A percentile compares a stretch with the other conserved stretches of the same genome.
Evolutionary conservation across 23 tunicate genomes (phyloP).

Genomic region (Corella eumyota): DNA sequence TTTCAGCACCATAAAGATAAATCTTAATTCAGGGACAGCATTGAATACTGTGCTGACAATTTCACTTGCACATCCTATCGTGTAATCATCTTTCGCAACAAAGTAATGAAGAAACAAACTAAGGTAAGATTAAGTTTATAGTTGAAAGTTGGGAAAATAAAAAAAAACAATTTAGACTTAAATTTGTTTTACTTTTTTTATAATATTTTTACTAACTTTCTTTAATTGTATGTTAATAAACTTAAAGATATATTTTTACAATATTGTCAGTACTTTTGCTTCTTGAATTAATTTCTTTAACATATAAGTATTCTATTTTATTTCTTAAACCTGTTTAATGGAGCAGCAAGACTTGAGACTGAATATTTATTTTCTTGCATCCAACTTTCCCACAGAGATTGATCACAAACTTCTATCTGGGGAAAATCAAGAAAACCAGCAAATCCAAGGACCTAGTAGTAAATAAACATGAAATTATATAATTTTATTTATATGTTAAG

Average conservation of each 20-base stretch:
- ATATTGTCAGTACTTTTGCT: too few species aligned
- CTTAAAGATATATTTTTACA: too few species aligned
- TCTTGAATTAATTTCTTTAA: too few species aligned
- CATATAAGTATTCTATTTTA: too few species aligned
- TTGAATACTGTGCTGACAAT: slow-evolving; percentile 84
- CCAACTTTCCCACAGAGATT: slow-evolving; percentile 72
- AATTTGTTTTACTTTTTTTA: background rate
- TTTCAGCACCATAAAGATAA: slow-evolving; percentile 37
- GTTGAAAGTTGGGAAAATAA: background rate
- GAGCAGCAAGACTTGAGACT: slow-evolving; percentile 21
- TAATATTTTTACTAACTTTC: background rate
- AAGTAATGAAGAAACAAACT: slow-evolving; percentile 82
- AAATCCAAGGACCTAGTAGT: slow-evolving; percentile 65
- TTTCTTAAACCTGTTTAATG: slow-evolving; percentile 64
- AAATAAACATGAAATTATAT: too few species aligned
- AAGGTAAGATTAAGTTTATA: background rate
- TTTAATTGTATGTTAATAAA: too few species aligned
- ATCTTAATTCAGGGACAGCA: slow-evolving; percentile 77
- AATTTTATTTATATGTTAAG: too few species aligned
- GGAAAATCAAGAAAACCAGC: slow-evolving; percentile 92
- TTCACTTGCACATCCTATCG: slow-evolving; percentile 74
- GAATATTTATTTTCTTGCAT: slow-evolving; percentile 29
- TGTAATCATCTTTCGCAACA: slow-evolving; percentile 78
- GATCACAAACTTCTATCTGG: slow-evolving; percentile 53
- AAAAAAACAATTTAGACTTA: background rate